A percentile compares a stretch with the other conserved stretches of the same genome.
Evolutionary conservation across 2,113 vertebrate species (phyloP).

Genomic region (Notiomystis cincta): DNA sequence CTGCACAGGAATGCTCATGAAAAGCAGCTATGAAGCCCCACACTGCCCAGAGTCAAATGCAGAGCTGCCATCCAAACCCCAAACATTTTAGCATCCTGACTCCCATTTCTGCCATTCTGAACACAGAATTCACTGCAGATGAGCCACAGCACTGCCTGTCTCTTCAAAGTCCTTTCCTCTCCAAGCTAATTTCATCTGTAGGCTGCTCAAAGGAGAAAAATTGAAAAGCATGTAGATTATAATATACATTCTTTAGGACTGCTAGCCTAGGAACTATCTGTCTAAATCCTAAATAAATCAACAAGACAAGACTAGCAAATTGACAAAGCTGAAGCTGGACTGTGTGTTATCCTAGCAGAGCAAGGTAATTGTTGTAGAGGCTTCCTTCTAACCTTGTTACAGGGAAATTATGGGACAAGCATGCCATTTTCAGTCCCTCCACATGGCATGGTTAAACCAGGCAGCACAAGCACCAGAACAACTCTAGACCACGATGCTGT

Average conservation of each 20-base stretch:
- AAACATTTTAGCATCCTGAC: not conserved
- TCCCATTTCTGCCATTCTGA: not conserved
- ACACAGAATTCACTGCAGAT: not conserved
- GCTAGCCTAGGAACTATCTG: not conserved
- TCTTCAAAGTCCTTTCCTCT: not conserved
- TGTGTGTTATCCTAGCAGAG: not conserved
- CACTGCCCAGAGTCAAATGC: not conserved
- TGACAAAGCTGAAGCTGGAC: not conserved
- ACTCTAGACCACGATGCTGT: fast-evolving
- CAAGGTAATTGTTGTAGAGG: not conserved
- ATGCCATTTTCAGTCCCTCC: not conserved
- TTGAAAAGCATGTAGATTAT: not conserved
- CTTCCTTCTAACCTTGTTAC: not conserved
- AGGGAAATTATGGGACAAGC: not conserved
- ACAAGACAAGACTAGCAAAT: not conserved
- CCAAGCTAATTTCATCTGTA: not conserved
- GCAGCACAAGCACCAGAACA: not conserved
- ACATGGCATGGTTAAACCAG: not conserved
- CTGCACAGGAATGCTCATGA: not conserved
- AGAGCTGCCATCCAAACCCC: not conserved
- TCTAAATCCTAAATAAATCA: not conserved
- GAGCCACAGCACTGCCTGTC: not conserved
- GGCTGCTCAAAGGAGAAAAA: not conserved
- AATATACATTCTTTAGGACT: not conserved
- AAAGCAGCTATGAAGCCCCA: not conserved